Percentiles rank a stretch among this genome's conserved stretches.
Evolutionary conservation across 2,113 vertebrate species (phyloP).

Genomic region (Micromys minutus): DNA sequence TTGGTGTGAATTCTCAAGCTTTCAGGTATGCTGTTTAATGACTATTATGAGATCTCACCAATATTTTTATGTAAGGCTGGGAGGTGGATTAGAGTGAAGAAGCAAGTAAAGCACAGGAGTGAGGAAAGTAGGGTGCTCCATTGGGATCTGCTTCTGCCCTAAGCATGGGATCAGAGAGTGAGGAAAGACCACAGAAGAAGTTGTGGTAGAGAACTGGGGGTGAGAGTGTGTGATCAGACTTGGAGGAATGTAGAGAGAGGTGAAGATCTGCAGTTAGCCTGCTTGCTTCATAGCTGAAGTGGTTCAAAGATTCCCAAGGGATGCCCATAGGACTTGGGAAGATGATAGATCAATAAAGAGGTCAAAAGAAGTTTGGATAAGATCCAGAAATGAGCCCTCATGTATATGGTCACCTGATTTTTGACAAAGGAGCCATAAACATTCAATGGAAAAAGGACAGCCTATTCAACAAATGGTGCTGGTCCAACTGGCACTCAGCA

Average conservation of each 20-base stretch:
- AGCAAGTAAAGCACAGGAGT: too few species aligned
- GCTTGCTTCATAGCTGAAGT: neutral
- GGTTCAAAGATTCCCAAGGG: neutral
- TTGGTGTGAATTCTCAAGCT: neutral
- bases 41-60: neutral
- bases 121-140: neutral
- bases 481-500: too few species aligned
- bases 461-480: too few species aligned
- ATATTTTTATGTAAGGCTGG: neutral
- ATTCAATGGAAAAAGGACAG: too few species aligned
- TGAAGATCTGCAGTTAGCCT: neutral
- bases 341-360: neutral
- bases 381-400: too few species aligned
- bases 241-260: neutral
- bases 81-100: too few species aligned
- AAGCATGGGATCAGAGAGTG: too few species aligned
- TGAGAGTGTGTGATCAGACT: neutral
- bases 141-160: neutral
- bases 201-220: too few species aligned
- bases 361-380: neutral
- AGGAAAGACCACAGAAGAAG: neutral
- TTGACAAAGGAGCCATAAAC: too few species aligned
- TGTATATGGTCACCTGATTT: too few species aligned
- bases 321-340: fast-evolving
- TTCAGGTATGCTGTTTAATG: neutral